Evolutionary conservation across 2,113 vertebrate genomes (phyloP).

Genomic region (Petrocephalus zakoni): DNA sequence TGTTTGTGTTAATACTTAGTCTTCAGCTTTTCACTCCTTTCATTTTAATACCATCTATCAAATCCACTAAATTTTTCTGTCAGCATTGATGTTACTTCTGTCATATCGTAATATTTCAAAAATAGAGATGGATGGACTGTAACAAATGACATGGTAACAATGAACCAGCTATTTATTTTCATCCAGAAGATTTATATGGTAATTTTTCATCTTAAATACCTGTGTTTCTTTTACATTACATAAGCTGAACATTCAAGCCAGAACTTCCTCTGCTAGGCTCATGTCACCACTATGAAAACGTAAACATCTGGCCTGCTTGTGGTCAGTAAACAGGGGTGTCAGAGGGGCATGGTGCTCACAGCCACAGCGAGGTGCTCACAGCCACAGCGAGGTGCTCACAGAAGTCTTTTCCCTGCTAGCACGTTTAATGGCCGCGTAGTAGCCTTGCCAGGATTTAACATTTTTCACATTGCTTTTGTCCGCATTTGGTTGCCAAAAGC

Average conservation of each 20-base stretch:
- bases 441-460: neutral
- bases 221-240: neutral
- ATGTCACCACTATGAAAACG: neutral
- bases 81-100: neutral
- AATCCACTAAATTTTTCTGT: neutral
- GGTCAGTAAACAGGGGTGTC: neutral
- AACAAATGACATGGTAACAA: neutral
- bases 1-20: neutral
- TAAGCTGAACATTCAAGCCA: neutral
- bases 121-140: neutral
- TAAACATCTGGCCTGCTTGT: neutral
- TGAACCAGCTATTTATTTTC: neutral
- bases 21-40: neutral
- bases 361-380: neutral
- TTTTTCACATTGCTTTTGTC: slow-evolving; percentile 3
- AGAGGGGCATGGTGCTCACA: neutral
- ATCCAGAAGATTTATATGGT: neutral
- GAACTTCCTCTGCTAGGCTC: neutral
- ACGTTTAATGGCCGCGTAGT: neutral
- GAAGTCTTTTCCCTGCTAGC: neutral
- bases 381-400: neutral
- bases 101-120: neutral
- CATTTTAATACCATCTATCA: neutral
- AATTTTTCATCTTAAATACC: neutral
- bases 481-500: neutral